A percentile compares a stretch with the other conserved stretches of the same genome.
Evolutionary conservation across 2,797 vertebrate genomes (phyloP).

Genomic region (Sardinella longiceps): DNA sequence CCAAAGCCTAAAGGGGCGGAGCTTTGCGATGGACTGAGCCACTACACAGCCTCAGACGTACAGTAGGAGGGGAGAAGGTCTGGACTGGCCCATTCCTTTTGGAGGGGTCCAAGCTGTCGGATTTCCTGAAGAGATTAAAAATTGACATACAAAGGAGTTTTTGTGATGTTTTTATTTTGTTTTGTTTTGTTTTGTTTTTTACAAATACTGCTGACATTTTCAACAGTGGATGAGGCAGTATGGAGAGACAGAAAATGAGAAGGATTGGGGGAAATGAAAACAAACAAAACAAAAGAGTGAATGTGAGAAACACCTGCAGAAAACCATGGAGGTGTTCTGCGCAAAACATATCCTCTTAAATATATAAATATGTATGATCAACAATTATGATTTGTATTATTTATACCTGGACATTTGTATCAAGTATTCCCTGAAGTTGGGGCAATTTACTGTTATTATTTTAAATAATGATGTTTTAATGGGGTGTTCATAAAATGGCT

Average conservation of each 20-base stretch:
- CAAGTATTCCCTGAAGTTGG: constrained; percentile 57
- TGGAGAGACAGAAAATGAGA: constrained; percentile 32
- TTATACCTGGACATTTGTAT: constrained; percentile 75
- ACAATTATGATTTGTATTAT: constrained; percentile 76
- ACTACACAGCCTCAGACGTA: constrained; percentile 30
- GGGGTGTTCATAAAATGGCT: constrained; percentile 65
- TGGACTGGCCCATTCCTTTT: constrained; percentile 44
- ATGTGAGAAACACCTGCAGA: constrained; percentile 40
- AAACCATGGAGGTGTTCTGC: constrained; percentile 37
- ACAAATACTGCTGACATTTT: constrained; percentile 45
- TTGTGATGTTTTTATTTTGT: constrained; percentile 30
- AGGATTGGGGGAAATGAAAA: neutral
- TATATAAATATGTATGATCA: constrained; percentile 67
- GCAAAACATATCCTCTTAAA: constrained; percentile 54
- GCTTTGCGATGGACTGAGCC: constrained; percentile 30
- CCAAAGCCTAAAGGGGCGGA: constrained; percentile 64
- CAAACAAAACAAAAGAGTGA: constrained; percentile 35
- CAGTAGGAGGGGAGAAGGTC: neutral
- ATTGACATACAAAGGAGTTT: neutral
- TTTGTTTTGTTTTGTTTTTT: constrained; percentile 36
- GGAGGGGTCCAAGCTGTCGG: constrained; percentile 26
- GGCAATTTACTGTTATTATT: constrained; percentile 70
- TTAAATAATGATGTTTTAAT: constrained; percentile 71
- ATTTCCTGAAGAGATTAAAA: constrained; percentile 4
- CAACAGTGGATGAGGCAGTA: constrained; percentile 36